phyloP scores from a whole-genome alignment of 2,888 invertebrate species.

The Leptothorax acervorum region DNA sequence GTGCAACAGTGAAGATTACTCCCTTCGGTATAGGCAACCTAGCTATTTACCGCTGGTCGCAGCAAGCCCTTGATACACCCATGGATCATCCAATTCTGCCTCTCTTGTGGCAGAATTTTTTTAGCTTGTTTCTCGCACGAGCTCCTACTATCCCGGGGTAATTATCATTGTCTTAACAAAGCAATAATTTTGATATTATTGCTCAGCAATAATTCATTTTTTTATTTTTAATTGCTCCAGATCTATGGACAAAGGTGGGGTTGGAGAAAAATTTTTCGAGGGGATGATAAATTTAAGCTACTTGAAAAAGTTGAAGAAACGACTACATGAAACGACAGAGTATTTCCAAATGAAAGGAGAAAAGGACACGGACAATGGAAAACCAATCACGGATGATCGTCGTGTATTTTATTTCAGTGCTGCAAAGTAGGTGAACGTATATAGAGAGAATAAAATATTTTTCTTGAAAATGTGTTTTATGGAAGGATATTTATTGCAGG shows the following conservation, averaged over 20 bases:
- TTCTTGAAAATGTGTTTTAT: not conserved
- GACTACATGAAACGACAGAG: slow-evolving; percentile 89
- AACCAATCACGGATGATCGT: slow-evolving; percentile 82
- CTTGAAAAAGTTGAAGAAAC: slow-evolving; percentile 90
- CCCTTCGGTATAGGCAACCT: slow-evolving; percentile 87
- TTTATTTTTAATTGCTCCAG: slow-evolving; percentile 78
- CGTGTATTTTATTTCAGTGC: slow-evolving; percentile 82
- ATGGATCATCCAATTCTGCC: slow-evolving; percentile 90
- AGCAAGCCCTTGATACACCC: slow-evolving; percentile 90
- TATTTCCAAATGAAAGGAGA: slow-evolving; percentile 87
- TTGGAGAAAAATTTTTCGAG: slow-evolving; percentile 92
- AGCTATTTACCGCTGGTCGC: slow-evolving; percentile 91
- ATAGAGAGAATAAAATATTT: slow-evolving; percentile 18
- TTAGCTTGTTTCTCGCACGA: slow-evolving; percentile 89
- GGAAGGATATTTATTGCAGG: slow-evolving; percentile 80
- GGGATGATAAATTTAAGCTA: slow-evolving; percentile 89
- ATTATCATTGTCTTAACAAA: slow-evolving; percentile 34
- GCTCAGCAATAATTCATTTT: not conserved
- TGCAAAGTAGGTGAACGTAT: slow-evolving; percentile 78
- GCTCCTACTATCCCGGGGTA: slow-evolving; percentile 85
- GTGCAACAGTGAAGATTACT: slow-evolving; percentile 86
- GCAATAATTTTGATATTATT: not conserved
- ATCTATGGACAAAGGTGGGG: slow-evolving; percentile 87
- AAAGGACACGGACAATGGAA: slow-evolving; percentile 82
- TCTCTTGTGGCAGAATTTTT: slow-evolving; percentile 92